Conservation (phyloP, 2,797 vertebrate species). For the Diplodus puntazzo region DNA sequence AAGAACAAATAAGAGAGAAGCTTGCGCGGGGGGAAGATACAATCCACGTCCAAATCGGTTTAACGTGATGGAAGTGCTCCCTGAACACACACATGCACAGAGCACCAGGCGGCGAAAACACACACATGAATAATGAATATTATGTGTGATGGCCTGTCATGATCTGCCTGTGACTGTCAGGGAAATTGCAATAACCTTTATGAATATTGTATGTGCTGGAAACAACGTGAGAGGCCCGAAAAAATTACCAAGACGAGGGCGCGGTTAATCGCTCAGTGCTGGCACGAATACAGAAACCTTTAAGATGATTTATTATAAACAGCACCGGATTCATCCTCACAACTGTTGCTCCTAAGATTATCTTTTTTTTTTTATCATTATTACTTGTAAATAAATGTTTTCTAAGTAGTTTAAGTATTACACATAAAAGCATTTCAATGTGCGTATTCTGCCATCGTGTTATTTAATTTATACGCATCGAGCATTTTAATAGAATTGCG, state of each 20-base stretch:
- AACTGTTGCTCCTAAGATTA: no score
- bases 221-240: neutral
- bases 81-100: slow-evolving; percentile 10
- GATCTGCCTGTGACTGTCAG: slow-evolving; percentile 9
- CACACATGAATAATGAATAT: slow-evolving; percentile 21
- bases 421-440: no score
- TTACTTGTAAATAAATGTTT: no score
- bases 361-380: no score
- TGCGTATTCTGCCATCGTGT: no score
- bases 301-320: neutral
- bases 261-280: neutral
- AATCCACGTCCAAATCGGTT: slow-evolving; percentile 10
- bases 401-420: no score
- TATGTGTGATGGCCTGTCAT: neutral
- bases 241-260: slow-evolving; percentile 4
- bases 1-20: slow-evolving; percentile 6
- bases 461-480: no score
- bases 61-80: slow-evolving; percentile 8
- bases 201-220: slow-evolving; percentile 46
- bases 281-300: neutral
- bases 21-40: slow-evolving; percentile 6
- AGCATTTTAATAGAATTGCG: no score
- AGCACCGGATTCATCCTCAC: neutral
- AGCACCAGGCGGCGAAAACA: slow-evolving; percentile 7
- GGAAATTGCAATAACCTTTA: slow-evolving; percentile 31